Evolutionary conservation across 2,888 invertebrate genomes (phyloP).

Genomic region (Dione juno): DNA sequence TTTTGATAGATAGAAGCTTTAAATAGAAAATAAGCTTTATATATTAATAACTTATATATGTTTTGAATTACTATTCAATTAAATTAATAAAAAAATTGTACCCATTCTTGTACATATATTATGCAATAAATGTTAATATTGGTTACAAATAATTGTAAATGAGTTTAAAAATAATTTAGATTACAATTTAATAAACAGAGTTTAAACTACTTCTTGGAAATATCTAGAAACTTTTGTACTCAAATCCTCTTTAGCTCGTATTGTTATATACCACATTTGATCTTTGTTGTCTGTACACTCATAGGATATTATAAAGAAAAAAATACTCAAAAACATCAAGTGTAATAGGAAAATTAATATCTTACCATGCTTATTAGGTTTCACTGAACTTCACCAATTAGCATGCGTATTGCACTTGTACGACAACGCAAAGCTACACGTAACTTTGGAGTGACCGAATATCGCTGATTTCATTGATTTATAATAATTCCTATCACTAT

Average conservation of each 20-base stretch:
- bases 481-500: conserved; percentile 35
- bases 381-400: conserved; percentile 1
- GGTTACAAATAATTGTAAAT: background rate
- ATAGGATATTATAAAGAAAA: too few relatives aligned
- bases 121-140: too few relatives aligned
- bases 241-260: too few relatives aligned
- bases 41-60: too few relatives aligned
- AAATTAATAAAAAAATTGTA: too few relatives aligned
- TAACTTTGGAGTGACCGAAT: conserved; percentile 29
- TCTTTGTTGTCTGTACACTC: too few relatives aligned
- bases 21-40: too few relatives aligned
- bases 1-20: too few relatives aligned
- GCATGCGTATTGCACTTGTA: conserved; percentile 5
- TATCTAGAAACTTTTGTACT: background rate
- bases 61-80: too few relatives aligned
- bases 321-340: background rate
- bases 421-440: conserved; percentile 21
- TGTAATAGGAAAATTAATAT: background rate
- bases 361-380: conserved; percentile 17
- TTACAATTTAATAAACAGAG: background rate
- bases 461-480: conserved; percentile 28
- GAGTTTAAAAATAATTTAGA: background rate
- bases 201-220: background rate
- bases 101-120: too few relatives aligned
- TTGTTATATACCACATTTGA: too few relatives aligned